Evolutionary conservation across 2,797 vertebrate genomes (phyloP), one percentile per base, ranked within the genome.

Genomic region (Sparidentex hasta): DNA sequence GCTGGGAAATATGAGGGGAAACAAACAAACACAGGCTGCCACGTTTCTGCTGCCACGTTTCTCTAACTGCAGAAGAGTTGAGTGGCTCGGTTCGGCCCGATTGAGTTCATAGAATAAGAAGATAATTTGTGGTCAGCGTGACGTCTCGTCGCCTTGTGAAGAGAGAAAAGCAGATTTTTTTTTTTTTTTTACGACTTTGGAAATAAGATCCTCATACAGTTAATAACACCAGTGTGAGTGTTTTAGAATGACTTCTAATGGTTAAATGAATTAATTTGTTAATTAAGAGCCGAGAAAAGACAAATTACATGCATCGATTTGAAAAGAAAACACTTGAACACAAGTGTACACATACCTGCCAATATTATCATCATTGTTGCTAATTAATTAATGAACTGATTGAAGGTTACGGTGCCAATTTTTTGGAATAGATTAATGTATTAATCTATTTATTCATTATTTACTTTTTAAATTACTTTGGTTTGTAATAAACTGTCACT

Each of bases 61-160:
- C 62, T 75, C 1, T 52, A 68, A 74, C 7, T 55, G 80, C 70
- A 83, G 62, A 85, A 38, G 8, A 81, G 74, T 85, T 64, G 79
- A n/a, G 0, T 61, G 23, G 56, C 65, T 80, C 20, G 12, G 17
- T 56, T 71, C 23, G 44, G 27, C 21, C 58, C 61, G 38, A 67
- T 29, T 64, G 48, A 84, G 65, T 81, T 75, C 52, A 65, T 48
- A 71, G 43, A 65, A 77, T 51, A 11, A 83, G 4, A 61, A 33
- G 50, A 85, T 65, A 4, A 9, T 84, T 75, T 81, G 72, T 73
- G 73, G 54, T 83, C 61, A 65, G 74, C 23, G 2, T 56, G 68
- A 73, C 63, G 65, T 75, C 56, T 67, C 38, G 29, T 52, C 12
- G 67, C 11, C 50, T 72, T 25, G 25, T 8, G 7, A 71, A 48